Conservation (phyloP, 1,140 invertebrate species). For the Lucilia cuprina region DNA sequence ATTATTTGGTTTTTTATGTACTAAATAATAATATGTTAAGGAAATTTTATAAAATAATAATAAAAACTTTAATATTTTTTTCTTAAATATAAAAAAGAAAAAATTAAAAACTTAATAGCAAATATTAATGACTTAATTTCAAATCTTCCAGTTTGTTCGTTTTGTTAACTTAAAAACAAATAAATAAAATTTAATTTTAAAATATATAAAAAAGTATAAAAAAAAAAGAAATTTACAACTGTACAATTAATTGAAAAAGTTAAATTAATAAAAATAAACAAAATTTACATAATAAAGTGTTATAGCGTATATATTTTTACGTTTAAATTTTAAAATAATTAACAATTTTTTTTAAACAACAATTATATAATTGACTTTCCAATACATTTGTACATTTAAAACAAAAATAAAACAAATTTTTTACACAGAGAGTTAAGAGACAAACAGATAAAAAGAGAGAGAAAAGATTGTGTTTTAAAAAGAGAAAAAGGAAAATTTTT, state of each 20-base stretch:
- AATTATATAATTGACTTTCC: constrained; percentile 8
- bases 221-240: neutral
- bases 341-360: constrained; percentile 14
- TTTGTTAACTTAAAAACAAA: neutral
- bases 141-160: neutral
- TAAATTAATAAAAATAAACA: constrained; percentile 6
- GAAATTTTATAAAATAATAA: neutral
- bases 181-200: neutral
- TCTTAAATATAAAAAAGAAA: neutral
- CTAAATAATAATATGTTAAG: neutral
- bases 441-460: neutral
- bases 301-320: neutral
- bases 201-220: neutral
- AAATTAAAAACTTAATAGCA: constrained; percentile 14
- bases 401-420: too few species aligned
- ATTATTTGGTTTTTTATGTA: neutral
- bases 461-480: too few species aligned
- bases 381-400: constrained; percentile 16
- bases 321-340: neutral
- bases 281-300: neutral
- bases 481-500: neutral
- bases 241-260: constrained; percentile 6
- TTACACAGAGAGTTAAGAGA: neutral
- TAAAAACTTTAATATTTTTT: neutral
- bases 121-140: neutral